Evolutionary conservation across 2,888 invertebrate genomes (phyloP).

Genomic region (Lasioglossum leucozonium): DNA sequence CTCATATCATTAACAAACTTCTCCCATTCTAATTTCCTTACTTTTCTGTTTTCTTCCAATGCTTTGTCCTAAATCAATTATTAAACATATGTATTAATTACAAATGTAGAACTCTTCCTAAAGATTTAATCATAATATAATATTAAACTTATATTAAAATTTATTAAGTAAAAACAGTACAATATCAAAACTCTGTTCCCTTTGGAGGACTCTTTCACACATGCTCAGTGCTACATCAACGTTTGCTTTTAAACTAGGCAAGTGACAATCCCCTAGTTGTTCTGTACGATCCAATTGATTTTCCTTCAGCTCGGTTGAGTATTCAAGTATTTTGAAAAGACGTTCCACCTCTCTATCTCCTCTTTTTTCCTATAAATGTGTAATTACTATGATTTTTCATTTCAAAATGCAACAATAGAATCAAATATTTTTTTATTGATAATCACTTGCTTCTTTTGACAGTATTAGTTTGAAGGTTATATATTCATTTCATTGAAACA

Average conservation of each 20-base stretch:
- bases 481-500: not conserved
- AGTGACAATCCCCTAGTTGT: constrained; percentile 87
- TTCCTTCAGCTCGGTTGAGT: constrained; percentile 91
- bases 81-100: not conserved
- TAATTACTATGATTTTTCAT: not conserved
- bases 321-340: constrained; percentile 91
- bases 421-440: not conserved
- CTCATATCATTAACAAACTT: constrained; percentile 92
- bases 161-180: constrained; percentile 80
- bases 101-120: not conserved
- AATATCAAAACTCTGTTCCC: constrained; percentile 86
- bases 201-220: constrained; percentile 87
- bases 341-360: constrained; percentile 92
- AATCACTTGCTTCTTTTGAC: not conserved
- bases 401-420: not conserved
- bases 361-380: constrained; percentile 88
- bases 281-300: constrained; percentile 90
- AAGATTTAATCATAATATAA: not conserved
- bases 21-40: constrained; percentile 88
- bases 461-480: not conserved
- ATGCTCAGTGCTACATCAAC: constrained; percentile 88
- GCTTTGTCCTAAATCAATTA: constrained; percentile 83
- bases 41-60: constrained; percentile 85
- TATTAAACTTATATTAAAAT: not conserved
- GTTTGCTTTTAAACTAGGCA: constrained; percentile 88